A percentile compares a stretch with the other conserved stretches of the same genome.
Evolutionary conservation across 2,113 vertebrate genomes (phyloP).

Genomic region (Silurus meridionalis): DNA sequence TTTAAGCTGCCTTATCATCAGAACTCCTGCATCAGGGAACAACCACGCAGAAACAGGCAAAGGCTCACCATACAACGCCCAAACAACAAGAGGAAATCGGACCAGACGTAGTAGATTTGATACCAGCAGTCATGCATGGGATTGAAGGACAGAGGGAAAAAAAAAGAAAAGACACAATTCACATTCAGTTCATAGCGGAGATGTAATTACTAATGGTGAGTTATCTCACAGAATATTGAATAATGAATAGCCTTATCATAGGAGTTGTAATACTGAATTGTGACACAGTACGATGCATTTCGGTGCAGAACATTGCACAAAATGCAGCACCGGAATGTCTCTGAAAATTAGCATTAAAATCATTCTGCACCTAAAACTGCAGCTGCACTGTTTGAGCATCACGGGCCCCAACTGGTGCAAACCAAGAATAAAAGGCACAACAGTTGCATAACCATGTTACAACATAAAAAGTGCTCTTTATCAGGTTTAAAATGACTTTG

Average conservation of each 20-base stretch:
- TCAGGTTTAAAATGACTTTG: neutral
- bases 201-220: neutral
- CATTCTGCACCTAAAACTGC: neutral
- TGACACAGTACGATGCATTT: neutral
- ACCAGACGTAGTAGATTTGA: conserved; percentile 5
- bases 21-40: neutral
- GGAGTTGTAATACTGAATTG: neutral
- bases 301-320: neutral
- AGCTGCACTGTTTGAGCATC: neutral
- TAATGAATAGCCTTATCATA: neutral
- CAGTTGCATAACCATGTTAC: neutral
- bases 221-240: neutral
- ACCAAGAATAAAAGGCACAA: neutral
- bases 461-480: neutral
- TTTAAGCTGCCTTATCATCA: conserved; percentile 33
- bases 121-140: conserved; percentile 13
- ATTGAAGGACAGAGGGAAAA: neutral
- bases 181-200: neutral
- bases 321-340: neutral
- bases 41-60: neutral
- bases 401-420: neutral
- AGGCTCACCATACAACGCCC: conserved; percentile 23
- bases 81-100: neutral
- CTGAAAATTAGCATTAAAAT: neutral
- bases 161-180: neutral